Evolutionary conservation across 2,113 vertebrate genomes (phyloP), one percentile per base, ranked within the genome.

Genomic region (Opisthocomus hoazin): DNA sequence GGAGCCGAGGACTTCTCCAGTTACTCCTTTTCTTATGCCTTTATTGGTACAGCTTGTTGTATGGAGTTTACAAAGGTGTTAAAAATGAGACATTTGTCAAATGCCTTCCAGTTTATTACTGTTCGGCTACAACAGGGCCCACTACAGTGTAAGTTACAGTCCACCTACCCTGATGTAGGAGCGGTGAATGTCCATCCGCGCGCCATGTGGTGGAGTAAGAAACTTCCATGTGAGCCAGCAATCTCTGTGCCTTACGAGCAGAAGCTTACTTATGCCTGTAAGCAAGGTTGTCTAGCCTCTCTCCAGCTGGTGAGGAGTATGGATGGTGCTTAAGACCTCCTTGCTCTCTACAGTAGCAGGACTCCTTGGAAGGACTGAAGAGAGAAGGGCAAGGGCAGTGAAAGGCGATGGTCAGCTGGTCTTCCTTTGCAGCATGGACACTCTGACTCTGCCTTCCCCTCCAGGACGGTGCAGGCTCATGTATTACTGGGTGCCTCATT

Each of bases 201-300:
- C 5, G 7, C 30, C 27, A 18, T 0, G 4, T 6, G 16, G 32
- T 30, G 30, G 24, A 66, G 37, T 60, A 69, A 48, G 30, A 66
- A 89, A 77, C 32, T 41, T 87, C n/a, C 1, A 1, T 1, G 0
- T 56, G 15, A 80, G 32, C 9, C 34, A 74, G 60, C 12, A 50
- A 12, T 43, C 45, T 53, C 23, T 65, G 8, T 60, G 53, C 10
- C 34, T 57, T 56, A 34, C 34, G 5, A 78, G 7, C 26, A 65
- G 74, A 22, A 73, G 6, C 15, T 39, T 66, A 56, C 0, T 1
- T 0, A 0, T 53, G 24, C 17, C 34, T 3, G 0, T 65, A 61
- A 61, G 9, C 22, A 58, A 64, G 24, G 50, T 32, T 65, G 5
- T 61, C 61, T 20, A 76, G 19, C 21, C 10, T 60, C 13, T 76